Evolutionary conservation across 2,888 invertebrate species (phyloP), one percentile per base, ranked within the genome.

Genomic region (Teleogryllus oceanicus): DNA sequence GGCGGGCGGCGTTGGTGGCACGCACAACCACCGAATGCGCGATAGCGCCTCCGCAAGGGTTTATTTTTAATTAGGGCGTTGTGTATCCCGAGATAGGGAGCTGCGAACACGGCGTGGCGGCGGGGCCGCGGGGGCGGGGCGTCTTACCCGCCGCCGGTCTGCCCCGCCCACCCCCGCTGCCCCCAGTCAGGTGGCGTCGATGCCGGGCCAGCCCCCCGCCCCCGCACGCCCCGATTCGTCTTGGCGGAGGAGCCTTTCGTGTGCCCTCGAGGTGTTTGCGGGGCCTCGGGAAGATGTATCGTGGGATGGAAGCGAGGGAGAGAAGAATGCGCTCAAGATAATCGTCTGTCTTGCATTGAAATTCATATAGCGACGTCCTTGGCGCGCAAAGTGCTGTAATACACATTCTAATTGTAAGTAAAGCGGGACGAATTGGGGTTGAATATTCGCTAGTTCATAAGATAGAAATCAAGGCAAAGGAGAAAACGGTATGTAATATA

Each of bases 41-140:
- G 80, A 80, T 79, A 80, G 78, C 78, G 80, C 77, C 79, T 81
- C 79, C 80, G 80, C 79, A 79, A 62, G 81, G 81, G 80, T 81
- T 81, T 81, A 80, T 81, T 81, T 81, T 81, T 81, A 81, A 81
- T 81, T 81, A 81, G 81, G 80, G 80, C 74, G 79, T 79, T 81
- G 80, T 79, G 81, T 76, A 81, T 81, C 77, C 79, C 78, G 78
- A 81, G 81, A 81, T 81, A 81, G 80, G 78, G 77, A 50, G 50
- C 75, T 76, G 62, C 75, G 74, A 77, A 77, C 78, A 24, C 75
- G 79, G 78, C 78, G 80, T 76, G 78, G 11, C 50, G 50, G 12
- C 62, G 74, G 79, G 37, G 37, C 37, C 37, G 37, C 37, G 1
- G 37, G 37, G 37, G 37, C 4, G 5, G 74, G 80, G 11, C 11